Evolutionary conservation across 2,888 invertebrate genomes (phyloP).

Genomic region (Sipha maydis): DNA sequence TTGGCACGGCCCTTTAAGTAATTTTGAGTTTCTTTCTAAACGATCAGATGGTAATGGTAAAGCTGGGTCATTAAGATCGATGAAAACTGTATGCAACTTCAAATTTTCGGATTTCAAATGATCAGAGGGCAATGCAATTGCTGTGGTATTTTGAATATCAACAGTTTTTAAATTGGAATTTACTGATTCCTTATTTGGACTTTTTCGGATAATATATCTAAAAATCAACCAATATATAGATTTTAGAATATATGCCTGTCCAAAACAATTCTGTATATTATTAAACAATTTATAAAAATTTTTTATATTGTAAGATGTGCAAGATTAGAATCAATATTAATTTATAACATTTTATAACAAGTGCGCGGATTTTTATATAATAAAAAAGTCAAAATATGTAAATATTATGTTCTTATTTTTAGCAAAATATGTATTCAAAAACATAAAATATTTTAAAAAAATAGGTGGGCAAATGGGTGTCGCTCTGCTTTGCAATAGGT

Average conservation of each 20-base stretch:
- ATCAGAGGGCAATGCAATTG: background rate
- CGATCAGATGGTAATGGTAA: slow-evolving; percentile 5
- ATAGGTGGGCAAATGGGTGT: no score
- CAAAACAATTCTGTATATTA: no score
- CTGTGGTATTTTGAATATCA: background rate
- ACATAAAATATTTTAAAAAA: no score
- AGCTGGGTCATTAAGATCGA: background rate
- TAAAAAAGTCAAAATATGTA: no score
- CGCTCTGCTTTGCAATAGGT: no score
- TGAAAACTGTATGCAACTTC: background rate
- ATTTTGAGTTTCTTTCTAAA: background rate
- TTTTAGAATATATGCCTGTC: background rate
- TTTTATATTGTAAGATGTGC: no score
- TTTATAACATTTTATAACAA: no score
- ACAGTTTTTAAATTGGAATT: slow-evolving; percentile 1
- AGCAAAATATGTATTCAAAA: no score
- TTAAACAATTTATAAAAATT: no score
- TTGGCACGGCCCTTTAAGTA: background rate
- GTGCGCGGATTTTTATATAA: no score
- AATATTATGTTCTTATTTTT: no score
- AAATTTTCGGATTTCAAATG: background rate
- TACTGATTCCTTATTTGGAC: background rate
- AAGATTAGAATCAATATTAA: no score
- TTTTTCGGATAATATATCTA: slow-evolving; percentile 8
- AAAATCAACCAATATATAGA: slow-evolving; percentile 1